Base-by-base conservation (phyloP, 2,113 vertebrate species). In the Nipponia nippon region DNA sequence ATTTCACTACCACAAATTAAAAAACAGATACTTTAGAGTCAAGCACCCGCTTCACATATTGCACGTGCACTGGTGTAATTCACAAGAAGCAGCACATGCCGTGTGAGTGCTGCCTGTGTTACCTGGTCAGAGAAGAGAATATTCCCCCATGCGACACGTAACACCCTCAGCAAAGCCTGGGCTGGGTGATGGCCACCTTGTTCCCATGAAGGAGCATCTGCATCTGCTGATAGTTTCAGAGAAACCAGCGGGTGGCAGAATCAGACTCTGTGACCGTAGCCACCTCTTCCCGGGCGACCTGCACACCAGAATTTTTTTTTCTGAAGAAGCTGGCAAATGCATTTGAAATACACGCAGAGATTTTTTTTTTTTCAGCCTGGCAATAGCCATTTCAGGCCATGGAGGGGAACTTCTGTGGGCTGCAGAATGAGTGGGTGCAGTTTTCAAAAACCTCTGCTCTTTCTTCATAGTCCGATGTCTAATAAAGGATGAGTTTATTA, bases 141-240 rank as follows among this genome's bases (percentile, higher is more conserved):
- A 22, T 50, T 55, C 30, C 16, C 22, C 26, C 10, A 18, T 3
- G 16, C 6, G 6, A 29, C 0, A 2, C 1, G 0, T 7, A 44
- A 71, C 0, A 0, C 20, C 27, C 36, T 79, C 40, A 44, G 66
- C 23, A 87, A 72, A 84, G 58, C 65, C 73, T 7, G 17, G 40
- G n/a, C 42, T 73, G n/a, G 55, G 13, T 42, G 59, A 42, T 6
- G 6, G 27, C 8, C 52, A 30, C 42, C 40, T 81, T 83, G 16
- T 4, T 47, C 21, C 56, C 23, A 10, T 2, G 26, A 32, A 58
- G 5, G 11, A 83, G 34, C 34, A 40, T 16, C 34, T 84, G 27
- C 40, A 21, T 47, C 40, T 58, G 34, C 44, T 44, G 7, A 26
- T 34, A 62, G 21, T 38, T 90, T 47, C 29, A 19, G 50, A 83